Base-by-base conservation (phyloP, 2,797 vertebrate species). In the Hafferia zeledoni region DNA sequence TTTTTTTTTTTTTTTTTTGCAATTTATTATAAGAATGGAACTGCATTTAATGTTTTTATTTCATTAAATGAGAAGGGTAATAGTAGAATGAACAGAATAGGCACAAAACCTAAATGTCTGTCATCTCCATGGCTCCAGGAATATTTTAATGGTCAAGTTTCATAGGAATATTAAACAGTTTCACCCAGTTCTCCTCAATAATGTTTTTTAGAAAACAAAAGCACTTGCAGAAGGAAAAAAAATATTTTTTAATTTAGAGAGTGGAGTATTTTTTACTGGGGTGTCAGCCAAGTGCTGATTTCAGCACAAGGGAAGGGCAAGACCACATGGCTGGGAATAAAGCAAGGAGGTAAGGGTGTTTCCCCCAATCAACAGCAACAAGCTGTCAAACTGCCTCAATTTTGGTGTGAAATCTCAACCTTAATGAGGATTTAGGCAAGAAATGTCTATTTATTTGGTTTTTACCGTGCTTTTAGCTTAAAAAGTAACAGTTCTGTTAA, bases 311-410 rank as follows among this genome's bases (percentile, higher is more conserved):
- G 57, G 60, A 59, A 93, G 68, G 65, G 25, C 59, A 57, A 46
- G 87, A 67, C 65, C 91, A 61, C 83, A 59, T 94, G 94, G 85
- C 90, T 56, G 55, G 46, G 80, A 95, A 90, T 86, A 94, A 95
- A 94, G 91, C 91, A 78, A 47, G 65, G 64, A 46, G 68, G 43
- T 78, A 85, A 91, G 69, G 76, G 89, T 71, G 64, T 76, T 68
- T 89, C 82, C 71, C 71, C 64, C 84, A 61, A 0, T 71, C 85
- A 84, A 53, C 67, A 69, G 59, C 1, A 0, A 50, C 83, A 90
- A 83, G 76, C 89, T 95, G 94, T 96, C 93, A 91, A 86, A 83
- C 82, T 94, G 84, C n/a, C 76, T 94, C 79, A 91, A 86, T 83
- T 75, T 72, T 88, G 71, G 61, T 78, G 93, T 91, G 94, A 95